Conservation (phyloP, 2,888 invertebrate species). For the Anthrax anthrax region DNA sequence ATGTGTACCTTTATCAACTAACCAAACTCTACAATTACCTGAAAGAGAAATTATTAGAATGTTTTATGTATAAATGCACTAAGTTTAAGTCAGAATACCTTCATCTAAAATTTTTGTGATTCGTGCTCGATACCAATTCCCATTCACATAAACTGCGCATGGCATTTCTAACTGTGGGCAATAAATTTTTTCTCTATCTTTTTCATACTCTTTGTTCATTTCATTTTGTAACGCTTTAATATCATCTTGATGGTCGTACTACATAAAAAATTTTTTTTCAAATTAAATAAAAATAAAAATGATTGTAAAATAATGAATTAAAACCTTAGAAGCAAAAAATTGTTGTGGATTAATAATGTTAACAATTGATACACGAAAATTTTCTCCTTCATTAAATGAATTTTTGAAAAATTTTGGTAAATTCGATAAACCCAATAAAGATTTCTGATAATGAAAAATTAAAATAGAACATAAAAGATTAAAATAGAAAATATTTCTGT, state of each 20-base stretch:
- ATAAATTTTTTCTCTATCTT: constrained; percentile 27
- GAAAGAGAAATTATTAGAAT: background rate
- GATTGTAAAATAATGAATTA: background rate
- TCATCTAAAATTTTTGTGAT: constrained; percentile 19
- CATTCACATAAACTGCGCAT: constrained; percentile 20
- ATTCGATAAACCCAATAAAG: background rate
- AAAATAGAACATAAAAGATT: background rate
- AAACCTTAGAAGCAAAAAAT: constrained; percentile 53
- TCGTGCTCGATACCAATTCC: constrained; percentile 24
- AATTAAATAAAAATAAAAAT: constrained; percentile 5
- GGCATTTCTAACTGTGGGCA: constrained; percentile 19
- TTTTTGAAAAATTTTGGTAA: constrained; percentile 12
- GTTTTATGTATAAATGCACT: too few relatives aligned
- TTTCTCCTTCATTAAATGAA: constrained; percentile 15
- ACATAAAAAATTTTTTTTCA: constrained; percentile 3
- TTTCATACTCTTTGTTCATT: constrained; percentile 14
- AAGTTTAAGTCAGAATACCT: too few relatives aligned
- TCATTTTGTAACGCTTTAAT: constrained; percentile 11
- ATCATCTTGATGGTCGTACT: constrained; percentile 14
- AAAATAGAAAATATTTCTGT: background rate
- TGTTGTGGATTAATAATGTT: constrained; percentile 47
- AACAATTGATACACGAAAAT: constrained; percentile 38
- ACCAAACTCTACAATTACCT: constrained; percentile 17
- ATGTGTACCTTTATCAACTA: constrained; percentile 45
- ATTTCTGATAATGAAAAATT: constrained; percentile 1